Conservation (phyloP, 2,888 invertebrate genomes). For the Bimastos eiseni region DNA sequence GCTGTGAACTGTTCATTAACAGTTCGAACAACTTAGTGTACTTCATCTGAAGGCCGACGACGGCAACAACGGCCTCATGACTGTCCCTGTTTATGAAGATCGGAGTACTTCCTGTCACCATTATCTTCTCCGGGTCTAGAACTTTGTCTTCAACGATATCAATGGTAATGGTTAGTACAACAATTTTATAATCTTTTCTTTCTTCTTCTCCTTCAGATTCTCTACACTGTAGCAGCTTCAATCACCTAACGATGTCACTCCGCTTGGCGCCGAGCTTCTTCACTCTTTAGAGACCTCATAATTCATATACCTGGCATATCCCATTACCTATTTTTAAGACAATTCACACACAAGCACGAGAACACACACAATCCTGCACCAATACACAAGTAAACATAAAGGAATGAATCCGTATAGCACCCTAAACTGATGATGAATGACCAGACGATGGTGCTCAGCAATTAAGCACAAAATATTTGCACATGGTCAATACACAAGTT, state of each 20-base stretch:
- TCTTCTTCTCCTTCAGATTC: no score
- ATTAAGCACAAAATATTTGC: not conserved
- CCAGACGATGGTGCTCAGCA: not conserved
- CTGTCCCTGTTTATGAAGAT: slow-evolving; percentile 42
- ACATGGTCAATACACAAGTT: not conserved
- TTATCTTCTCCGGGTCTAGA: slow-evolving; percentile 35
- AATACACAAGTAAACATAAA: not conserved
- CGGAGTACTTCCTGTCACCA: slow-evolving; percentile 50
- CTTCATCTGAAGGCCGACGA: slow-evolving; percentile 53
- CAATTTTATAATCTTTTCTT: not conserved
- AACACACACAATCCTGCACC: not conserved
- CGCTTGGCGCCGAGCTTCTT: no score
- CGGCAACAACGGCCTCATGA: slow-evolving; percentile 48
- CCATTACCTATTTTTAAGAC: not conserved
- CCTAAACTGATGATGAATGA: not conserved
- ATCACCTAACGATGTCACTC: no score
- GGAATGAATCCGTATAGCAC: not conserved
- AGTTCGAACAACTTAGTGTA: slow-evolving; percentile 41
- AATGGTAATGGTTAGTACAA: not conserved
- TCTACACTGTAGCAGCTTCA: no score
- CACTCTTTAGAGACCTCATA: no score
- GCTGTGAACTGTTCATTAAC: slow-evolving; percentile 39
- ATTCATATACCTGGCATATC: not conserved
- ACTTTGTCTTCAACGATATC: not conserved
- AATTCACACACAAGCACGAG: not conserved